Evolutionary conservation across 2,888 invertebrate species (phyloP).

Genomic region (Aquatica leii): DNA sequence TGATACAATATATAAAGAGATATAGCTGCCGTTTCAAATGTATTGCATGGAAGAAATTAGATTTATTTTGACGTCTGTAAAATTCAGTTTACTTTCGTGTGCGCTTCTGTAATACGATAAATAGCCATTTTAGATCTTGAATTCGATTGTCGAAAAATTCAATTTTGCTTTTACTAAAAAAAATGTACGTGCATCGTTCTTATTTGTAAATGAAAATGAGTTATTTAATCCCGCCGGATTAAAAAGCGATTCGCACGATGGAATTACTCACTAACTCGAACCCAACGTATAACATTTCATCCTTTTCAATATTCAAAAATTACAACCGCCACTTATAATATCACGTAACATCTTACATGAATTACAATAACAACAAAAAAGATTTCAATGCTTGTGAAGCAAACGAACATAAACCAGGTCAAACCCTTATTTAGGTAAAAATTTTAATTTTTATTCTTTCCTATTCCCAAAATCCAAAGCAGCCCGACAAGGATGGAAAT

Average conservation of each 20-base stretch:
- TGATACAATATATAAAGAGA: slow-evolving; percentile 37
- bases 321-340: slow-evolving; percentile 35
- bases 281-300: slow-evolving; percentile 25
- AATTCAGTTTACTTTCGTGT: slow-evolving; percentile 36
- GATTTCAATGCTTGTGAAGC: slow-evolving; percentile 26
- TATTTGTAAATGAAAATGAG: slow-evolving; percentile 5
- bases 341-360: slow-evolving; percentile 35
- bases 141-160: slow-evolving; percentile 33
- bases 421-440: slow-evolving; percentile 21
- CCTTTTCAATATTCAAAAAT: slow-evolving; percentile 27
- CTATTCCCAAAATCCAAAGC: background rate
- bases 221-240: background rate
- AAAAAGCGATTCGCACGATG: slow-evolving; percentile 14
- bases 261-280: background rate
- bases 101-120: slow-evolving; percentile 35
- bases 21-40: slow-evolving; percentile 40
- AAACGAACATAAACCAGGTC: slow-evolving; percentile 30
- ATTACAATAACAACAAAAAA: slow-evolving; percentile 33
- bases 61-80: slow-evolving; percentile 46
- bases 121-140: slow-evolving; percentile 36
- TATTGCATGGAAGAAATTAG: slow-evolving; percentile 47
- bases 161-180: slow-evolving; percentile 10
- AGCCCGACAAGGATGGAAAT: slow-evolving; percentile 9
- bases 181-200: slow-evolving; percentile 7
- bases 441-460: slow-evolving; percentile 5